Evolutionary conservation across 2,888 invertebrate genomes (phyloP), one percentile per base, ranked within the genome.

Genomic region (Leptodirus hochenwartii): DNA sequence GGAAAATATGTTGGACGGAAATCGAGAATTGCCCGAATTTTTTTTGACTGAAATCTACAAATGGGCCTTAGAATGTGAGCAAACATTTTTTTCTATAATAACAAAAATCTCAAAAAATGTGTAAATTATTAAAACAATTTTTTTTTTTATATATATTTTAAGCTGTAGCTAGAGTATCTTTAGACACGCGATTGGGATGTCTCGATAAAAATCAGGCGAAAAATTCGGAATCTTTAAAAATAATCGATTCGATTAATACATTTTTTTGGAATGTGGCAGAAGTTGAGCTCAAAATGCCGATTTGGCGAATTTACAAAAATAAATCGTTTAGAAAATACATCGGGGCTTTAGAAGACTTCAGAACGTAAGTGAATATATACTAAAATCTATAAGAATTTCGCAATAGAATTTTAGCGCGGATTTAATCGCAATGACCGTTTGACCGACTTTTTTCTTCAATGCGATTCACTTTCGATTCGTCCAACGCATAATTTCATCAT

Each of bases 41-140:
- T 76, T 78, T 50, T 61, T 72, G 37, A 67, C 65, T 37, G 76
- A 79, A 51, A 62, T 79, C 33, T 72, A 74, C 52, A 76, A 76
- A 59, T 82, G 81, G 81, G 74, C 77, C 12, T 58, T 82, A 34
- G 81, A 82, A 61, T 79, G 81, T 75, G 62, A 69, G 74, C 68
- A 47, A 25, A 22, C 15, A 13, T 12, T 2, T 9, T 5, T 27
- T 14, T 6, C 16, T 15, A n/a, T 4, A 22, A 31, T 8, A 13
- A 17, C 17, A 16, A 32, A n/a, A 2, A 17, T 30, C 20, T 26
- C 27, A 23, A 31, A 34, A n/a, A n/a, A n/a, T n/a, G n/a, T n/a
- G n/a, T n/a, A n/a, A n/a, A n/a, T n/a, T n/a, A n/a, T n/a, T n/a
- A n/a, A n/a, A n/a, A n/a, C n/a, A 12, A 25, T 17, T 25, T 15